These are phyloP conservation scores for Copidosoma floridanum DNA, from an alignment of 1,140 invertebrate species.

Conservation along the genomic window DNA sequence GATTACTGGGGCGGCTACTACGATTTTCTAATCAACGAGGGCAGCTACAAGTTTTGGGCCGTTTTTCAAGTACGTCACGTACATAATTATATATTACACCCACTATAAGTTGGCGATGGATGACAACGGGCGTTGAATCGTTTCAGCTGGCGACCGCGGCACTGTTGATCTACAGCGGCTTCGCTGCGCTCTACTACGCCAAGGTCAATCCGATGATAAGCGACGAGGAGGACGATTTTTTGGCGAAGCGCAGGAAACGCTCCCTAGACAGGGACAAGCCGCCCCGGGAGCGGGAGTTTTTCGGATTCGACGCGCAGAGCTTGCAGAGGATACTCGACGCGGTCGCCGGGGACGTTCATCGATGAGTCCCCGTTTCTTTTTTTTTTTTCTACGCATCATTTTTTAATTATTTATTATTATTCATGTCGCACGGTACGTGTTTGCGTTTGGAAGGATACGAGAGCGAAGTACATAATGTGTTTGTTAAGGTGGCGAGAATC, in stretches of 20 bases:
- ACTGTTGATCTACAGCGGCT: slow-evolving; percentile 76
- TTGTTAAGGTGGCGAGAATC: no score
- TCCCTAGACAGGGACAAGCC: slow-evolving; percentile 6
- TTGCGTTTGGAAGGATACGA: no score
- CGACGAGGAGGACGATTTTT: slow-evolving; percentile 68
- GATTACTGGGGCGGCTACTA: slow-evolving; percentile 77
- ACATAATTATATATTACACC: no score
- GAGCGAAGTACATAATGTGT: no score
- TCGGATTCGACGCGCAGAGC: slow-evolving; percentile 38
- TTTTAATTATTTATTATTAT: no score
- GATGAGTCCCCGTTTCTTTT: background rate
- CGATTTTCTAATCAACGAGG: slow-evolving; percentile 81
- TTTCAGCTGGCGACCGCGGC: slow-evolving; percentile 71
- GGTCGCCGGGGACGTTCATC: slow-evolving; percentile 31
- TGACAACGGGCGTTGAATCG: slow-evolving; percentile 5
- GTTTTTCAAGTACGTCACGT: slow-evolving; percentile 73
- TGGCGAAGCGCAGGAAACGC: slow-evolving; percentile 36
- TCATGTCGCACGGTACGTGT: no score
- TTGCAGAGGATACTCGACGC: slow-evolving; percentile 55
- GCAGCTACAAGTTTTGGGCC: slow-evolving; percentile 84
- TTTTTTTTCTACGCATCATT: no score
- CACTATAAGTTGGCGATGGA: background rate
- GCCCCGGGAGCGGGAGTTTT: slow-evolving; percentile 29
- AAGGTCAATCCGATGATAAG: slow-evolving; percentile 76
- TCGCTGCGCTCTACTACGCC: slow-evolving; percentile 81